Conservation (phyloP, 2,888 invertebrate genomes). For the Tryphoninae sp. region DNA sequence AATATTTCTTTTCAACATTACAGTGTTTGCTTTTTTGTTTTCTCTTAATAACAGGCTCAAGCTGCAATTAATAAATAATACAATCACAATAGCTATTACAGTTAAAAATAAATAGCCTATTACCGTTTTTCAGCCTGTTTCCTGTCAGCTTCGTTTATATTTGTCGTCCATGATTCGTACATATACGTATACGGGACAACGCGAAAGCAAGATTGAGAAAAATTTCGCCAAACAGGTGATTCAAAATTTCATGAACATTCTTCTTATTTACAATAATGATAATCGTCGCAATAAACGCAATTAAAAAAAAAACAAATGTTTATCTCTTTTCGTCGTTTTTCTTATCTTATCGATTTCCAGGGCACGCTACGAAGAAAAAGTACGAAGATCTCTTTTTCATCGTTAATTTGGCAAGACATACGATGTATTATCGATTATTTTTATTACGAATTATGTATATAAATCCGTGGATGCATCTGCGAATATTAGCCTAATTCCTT, state of each 20-base stretch:
- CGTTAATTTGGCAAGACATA: slow-evolving; percentile 63
- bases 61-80: slow-evolving; percentile 76
- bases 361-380: slow-evolving; percentile 32
- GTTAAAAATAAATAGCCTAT: slow-evolving; percentile 74
- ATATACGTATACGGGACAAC: background rate
- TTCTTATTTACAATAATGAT: slow-evolving; percentile 48
- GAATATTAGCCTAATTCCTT: slow-evolving; percentile 42
- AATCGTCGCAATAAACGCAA: slow-evolving; percentile 24
- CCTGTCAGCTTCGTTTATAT: slow-evolving; percentile 18
- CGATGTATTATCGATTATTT: slow-evolving; percentile 8
- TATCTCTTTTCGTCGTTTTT: slow-evolving; percentile 13
- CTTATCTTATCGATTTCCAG: slow-evolving; percentile 49
- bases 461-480: slow-evolving; percentile 34
- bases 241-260: slow-evolving; percentile 26
- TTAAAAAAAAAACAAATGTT: slow-evolving; percentile 49
- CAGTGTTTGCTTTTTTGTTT: slow-evolving; percentile 50
- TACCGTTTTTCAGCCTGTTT: slow-evolving; percentile 63
- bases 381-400: slow-evolving; percentile 28
- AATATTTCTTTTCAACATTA: slow-evolving; percentile 68
- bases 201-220: slow-evolving; percentile 4
- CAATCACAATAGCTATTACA: slow-evolving; percentile 72
- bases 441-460: slow-evolving; percentile 43
- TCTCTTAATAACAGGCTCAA: slow-evolving; percentile 67
- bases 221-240: slow-evolving; percentile 37
- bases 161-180: background rate